These are phyloP conservation scores for Euura saliciscinereae DNA, from an alignment of 1,140 invertebrate species.

Conservation along the genomic window DNA sequence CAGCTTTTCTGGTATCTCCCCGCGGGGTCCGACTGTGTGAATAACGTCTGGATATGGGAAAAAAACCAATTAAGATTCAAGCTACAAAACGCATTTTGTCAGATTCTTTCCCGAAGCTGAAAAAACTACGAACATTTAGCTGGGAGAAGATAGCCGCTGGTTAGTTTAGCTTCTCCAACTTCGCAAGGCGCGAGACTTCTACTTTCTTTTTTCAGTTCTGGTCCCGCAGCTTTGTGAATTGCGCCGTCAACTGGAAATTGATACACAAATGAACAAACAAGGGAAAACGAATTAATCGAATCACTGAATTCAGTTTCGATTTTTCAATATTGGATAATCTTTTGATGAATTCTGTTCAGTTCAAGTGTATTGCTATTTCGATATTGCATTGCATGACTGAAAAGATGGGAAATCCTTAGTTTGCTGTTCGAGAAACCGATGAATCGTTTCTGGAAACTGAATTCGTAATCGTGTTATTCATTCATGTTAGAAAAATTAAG, in stretches of 20 bases:
- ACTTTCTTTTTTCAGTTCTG: conserved; percentile 74
- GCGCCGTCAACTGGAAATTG: conserved; percentile 76
- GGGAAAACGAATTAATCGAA: conserved; percentile 17
- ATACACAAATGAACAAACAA: background rate
- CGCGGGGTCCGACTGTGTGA: conserved; percentile 82
- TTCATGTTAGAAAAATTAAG: background rate
- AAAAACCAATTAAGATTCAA: conserved; percentile 58
- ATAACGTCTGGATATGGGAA: conserved; percentile 73
- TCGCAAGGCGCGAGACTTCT: conserved; percentile 71
- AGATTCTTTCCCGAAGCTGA: background rate
- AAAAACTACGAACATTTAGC: conserved; percentile 68
- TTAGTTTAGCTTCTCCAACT: conserved; percentile 83
- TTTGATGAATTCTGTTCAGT: background rate
- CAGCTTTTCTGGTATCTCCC: conserved; percentile 71
- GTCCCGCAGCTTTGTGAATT: conserved; percentile 81
- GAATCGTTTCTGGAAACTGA: too few species aligned
- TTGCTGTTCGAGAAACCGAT: too few species aligned
- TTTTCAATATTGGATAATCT: conserved; percentile 10
- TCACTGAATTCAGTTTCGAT: background rate
- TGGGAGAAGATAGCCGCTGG: conserved; percentile 78
- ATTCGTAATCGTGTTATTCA: too few species aligned
- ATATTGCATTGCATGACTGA: too few species aligned
- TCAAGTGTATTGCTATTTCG: too few species aligned
- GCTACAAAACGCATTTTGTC: conserved; percentile 8
- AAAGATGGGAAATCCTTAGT: too few species aligned